Evolutionary conservation across 2,888 invertebrate species (phyloP).

Genomic region (Coenonympha glycerion): DNA sequence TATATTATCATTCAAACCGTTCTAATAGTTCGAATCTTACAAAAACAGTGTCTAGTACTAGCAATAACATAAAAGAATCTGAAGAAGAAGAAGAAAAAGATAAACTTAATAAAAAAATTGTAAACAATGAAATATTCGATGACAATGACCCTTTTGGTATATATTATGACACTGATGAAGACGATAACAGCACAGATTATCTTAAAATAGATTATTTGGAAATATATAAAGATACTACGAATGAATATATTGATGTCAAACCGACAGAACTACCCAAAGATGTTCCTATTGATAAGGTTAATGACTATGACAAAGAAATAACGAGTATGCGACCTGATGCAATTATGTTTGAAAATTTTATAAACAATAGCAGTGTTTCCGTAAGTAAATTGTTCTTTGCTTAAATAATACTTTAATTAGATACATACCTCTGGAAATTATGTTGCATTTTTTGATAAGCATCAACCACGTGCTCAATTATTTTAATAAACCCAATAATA

Average conservation of each 20-base stretch:
- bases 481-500: neutral
- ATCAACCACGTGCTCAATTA: constrained; percentile 8
- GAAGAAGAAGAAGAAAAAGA: constrained; percentile 4
- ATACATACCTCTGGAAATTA: neutral
- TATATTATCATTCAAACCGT: neutral
- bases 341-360: constrained; percentile 8
- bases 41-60: constrained; percentile 1
- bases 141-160: constrained; percentile 29
- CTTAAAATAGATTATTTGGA: constrained; percentile 58
- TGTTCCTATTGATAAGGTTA: constrained; percentile 3
- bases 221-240: constrained; percentile 59
- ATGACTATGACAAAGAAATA: constrained; percentile 1
- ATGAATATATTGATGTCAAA: constrained; percentile 44
- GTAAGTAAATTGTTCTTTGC: constrained; percentile 19
- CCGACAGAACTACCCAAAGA: constrained; percentile 29
- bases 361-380: constrained; percentile 12
- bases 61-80: constrained; percentile 8
- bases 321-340: neutral
- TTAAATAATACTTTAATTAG: constrained; percentile 13
- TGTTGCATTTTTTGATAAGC: constrained; percentile 2
- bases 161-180: constrained; percentile 44
- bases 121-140: constrained; percentile 38
- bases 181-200: constrained; percentile 58
- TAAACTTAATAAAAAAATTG: constrained; percentile 25
- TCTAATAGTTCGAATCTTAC: neutral